Evolutionary conservation across 2,797 vertebrate genomes (phyloP).

Genomic region (Nannoperca obscura): DNA sequence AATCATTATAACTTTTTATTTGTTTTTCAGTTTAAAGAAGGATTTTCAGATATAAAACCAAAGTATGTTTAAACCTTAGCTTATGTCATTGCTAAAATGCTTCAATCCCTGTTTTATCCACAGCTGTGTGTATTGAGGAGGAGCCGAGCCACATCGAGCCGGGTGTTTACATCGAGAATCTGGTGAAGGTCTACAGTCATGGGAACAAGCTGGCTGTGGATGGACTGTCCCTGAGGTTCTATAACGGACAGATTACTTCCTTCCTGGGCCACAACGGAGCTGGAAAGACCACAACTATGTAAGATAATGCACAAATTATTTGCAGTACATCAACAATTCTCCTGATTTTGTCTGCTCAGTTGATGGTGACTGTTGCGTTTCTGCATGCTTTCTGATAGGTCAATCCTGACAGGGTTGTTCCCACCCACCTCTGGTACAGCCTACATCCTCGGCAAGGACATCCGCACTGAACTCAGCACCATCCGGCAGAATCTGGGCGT

Average conservation of each 20-base stretch:
- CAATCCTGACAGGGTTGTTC: constrained; percentile 97
- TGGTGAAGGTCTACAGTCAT: constrained; percentile 96
- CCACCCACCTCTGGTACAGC: constrained; percentile 97
- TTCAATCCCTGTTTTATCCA: neutral
- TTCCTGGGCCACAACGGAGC: constrained; percentile 99
- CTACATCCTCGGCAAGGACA: constrained; percentile 97
- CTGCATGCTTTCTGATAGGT: constrained; percentile 84
- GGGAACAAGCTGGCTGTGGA: constrained; percentile 97
- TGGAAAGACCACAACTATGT: constrained; percentile 99
- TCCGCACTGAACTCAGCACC: constrained; percentile 91
- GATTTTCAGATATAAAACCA: neutral
- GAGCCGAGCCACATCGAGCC: constrained; percentile 93
- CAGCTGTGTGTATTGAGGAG: constrained; percentile 93
- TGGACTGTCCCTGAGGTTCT: constrained; percentile 94
- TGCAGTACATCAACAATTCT: neutral
- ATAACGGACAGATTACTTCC: constrained; percentile 97
- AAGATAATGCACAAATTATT: constrained; percentile 69
- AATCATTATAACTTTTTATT: neutral
- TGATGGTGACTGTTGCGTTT: constrained; percentile 2
- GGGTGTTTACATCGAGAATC: constrained; percentile 96
- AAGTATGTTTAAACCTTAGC: neutral
- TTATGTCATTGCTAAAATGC: neutral
- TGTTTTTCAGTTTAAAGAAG: neutral
- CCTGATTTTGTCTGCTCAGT: no score
- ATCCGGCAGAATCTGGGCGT: constrained; percentile 96